Percentiles rank a stretch among this genome's conserved stretches.
Evolutionary conservation across 2,888 invertebrate species (phyloP).

Genomic region (Blera fallax): DNA sequence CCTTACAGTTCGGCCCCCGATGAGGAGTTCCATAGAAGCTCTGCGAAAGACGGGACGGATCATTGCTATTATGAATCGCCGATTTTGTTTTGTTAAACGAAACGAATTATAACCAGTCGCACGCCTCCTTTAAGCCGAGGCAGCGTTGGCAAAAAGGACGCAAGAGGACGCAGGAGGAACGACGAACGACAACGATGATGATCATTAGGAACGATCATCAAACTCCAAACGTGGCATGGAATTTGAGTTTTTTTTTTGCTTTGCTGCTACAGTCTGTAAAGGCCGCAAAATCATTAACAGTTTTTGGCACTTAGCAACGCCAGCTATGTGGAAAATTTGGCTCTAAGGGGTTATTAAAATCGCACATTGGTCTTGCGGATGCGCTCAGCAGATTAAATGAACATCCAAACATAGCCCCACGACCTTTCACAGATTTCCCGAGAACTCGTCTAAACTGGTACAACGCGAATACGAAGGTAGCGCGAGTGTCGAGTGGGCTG

Average conservation of each 20-base stretch:
- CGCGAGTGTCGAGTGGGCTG: conserved; percentile 54
- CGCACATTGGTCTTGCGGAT: conserved; percentile 43
- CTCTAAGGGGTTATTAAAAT: conserved; percentile 68
- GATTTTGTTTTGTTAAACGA: conserved; percentile 74
- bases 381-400: conserved; percentile 38
- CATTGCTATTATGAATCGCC: conserved; percentile 69
- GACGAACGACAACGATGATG: conserved; percentile 21
- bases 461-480: background rate
- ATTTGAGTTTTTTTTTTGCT: conserved; percentile 10
- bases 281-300: conserved; percentile 62
- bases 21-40: conserved; percentile 61
- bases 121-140: conserved; percentile 55
- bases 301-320: conserved; percentile 69
- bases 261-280: background rate
- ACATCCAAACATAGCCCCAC: conserved; percentile 26
- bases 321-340: conserved; percentile 55
- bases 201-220: conserved; percentile 48
- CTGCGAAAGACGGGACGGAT: conserved; percentile 43
- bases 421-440: conserved; percentile 56
- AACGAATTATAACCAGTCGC: conserved; percentile 73
- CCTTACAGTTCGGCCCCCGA: conserved; percentile 60
- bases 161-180: background rate
- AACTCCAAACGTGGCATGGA: conserved; percentile 19
- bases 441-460: conserved; percentile 19
- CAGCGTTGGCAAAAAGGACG: background rate